Conservation (phyloP, 2,888 invertebrate genomes). For the Zele albiditarsus region DNA sequence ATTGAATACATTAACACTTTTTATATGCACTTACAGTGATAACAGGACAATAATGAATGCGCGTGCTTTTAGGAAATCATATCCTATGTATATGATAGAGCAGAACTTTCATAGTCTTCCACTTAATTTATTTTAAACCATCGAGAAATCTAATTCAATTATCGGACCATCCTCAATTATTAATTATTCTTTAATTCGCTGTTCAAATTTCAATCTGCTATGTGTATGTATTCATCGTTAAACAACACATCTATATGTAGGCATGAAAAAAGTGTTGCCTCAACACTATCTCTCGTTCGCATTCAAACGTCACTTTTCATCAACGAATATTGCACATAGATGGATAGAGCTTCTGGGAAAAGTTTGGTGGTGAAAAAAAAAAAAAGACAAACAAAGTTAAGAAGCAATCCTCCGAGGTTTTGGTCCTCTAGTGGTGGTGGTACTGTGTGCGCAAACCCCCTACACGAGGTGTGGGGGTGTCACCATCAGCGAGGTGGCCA, state of each 20-base stretch:
- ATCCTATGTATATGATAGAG: conserved; percentile 49
- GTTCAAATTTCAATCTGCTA: background rate
- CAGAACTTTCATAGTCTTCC: conserved; percentile 65
- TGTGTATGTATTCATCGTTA: background rate
- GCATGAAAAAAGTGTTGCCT: no score
- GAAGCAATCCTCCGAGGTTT: conserved; percentile 58
- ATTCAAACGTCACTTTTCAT: background rate
- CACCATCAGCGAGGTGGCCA: conserved; percentile 13
- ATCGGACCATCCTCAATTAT: background rate
- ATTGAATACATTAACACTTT: conserved; percentile 62
- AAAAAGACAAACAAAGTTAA: conserved; percentile 59
- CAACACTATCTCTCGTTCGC: background rate
- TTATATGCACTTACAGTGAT: conserved; percentile 46
- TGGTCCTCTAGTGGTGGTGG: background rate
- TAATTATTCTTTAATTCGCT: conserved; percentile 7
- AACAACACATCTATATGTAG: background rate
- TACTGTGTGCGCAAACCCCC: background rate
- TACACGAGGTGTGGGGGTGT: background rate
- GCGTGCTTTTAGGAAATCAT: conserved; percentile 61
- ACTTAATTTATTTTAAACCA: conserved; percentile 59
- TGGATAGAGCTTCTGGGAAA: conserved; percentile 2
- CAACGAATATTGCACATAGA: conserved; percentile 7
- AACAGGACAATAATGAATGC: conserved; percentile 63
- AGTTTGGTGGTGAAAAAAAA: conserved; percentile 18
- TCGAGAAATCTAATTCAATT: conserved; percentile 9